These are phyloP conservation scores for Plebejus anna DNA, from an alignment of 2,888 invertebrate genomes.

Conservation along the genomic window DNA sequence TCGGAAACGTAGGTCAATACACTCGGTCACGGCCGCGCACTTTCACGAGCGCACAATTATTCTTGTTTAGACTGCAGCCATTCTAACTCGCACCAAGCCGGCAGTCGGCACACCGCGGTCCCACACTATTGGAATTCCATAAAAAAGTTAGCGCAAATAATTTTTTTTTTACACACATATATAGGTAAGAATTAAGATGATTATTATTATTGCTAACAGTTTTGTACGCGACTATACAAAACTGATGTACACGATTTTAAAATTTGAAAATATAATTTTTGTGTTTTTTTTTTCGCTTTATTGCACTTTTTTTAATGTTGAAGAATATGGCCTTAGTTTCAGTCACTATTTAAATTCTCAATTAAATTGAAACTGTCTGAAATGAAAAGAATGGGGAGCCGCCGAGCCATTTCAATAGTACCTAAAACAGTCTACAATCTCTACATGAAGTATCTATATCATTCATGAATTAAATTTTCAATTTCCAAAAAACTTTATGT, in stretches of 20 bases:
- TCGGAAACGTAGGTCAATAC: slow-evolving; percentile 68
- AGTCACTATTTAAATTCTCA: too few relatives aligned
- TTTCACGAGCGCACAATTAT: slow-evolving; percentile 54
- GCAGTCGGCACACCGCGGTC: slow-evolving; percentile 20
- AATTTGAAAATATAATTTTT: neutral
- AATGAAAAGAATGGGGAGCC: too few relatives aligned
- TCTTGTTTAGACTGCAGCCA: slow-evolving; percentile 62
- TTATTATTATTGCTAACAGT: neutral
- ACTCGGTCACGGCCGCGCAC: slow-evolving; percentile 72
- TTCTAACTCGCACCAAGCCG: slow-evolving; percentile 52
- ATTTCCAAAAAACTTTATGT: too few relatives aligned
- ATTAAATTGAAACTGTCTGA: too few relatives aligned
- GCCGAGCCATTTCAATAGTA: too few relatives aligned
- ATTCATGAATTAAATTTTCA: neutral
- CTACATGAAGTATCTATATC: too few relatives aligned
- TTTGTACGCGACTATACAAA: neutral
- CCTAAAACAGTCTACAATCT: too few relatives aligned
- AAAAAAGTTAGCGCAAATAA: slow-evolving; percentile 7
- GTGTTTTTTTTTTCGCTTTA: neutral
- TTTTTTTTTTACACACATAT: neutral
- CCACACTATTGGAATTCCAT: slow-evolving; percentile 29
- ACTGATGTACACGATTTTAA: neutral
- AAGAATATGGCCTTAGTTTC: too few relatives aligned
- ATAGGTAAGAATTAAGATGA: neutral
- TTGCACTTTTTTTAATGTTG: neutral